Evolutionary conservation across 2,888 invertebrate genomes (phyloP), one percentile per base, ranked within the genome.

Genomic region (Catocala sponsa): DNA sequence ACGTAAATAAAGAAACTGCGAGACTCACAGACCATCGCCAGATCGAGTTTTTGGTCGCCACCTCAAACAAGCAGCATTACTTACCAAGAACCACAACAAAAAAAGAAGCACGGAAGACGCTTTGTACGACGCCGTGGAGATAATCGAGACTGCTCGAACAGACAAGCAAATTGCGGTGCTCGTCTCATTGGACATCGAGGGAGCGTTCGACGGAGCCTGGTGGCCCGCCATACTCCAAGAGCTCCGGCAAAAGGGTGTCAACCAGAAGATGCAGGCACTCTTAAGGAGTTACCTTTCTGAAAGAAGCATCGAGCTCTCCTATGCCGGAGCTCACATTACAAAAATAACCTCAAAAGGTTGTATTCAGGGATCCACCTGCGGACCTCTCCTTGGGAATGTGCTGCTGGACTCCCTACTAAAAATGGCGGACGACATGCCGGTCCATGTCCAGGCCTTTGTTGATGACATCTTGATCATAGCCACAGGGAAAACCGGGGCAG

Each of bases 351-450:
- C 38, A 0, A 61, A 55, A 46, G 58, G 60, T 0, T 58, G 62
- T 15, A 53, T 64, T 1, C 66, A 67, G 42, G 57, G 62, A 1
- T 63, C 59, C 0, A 59, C 53, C 5, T 44, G 62, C 4, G 63
- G 68, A 1, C 68, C 68, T 10, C 50, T 51, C 4, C 12, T 61
- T 0, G 64, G 63, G 63, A 61, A 68, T 35, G 12, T 63, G 0
- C 57, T 58, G 5, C 55, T 63, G 13, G 50, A 67, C n/a, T 57
- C 55, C 0, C 43, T 65, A 0, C 58, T 65, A 0, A 6, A 58
- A 6, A 48, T 15, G 1, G 46, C 60, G 0, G 42, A 59, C 0
- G 12, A 11, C 0, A 6, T 13, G 5, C 52, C 47, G 2, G 56
- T 33, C 4, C 43, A 61, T 12, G 7, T 35, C 6, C 56, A 61